A percentile compares a stretch with the other conserved stretches of the same genome.
Conservation (phyloP, 2,797 vertebrate genomes). For the Dendrocincla fuliginosa region DNA sequence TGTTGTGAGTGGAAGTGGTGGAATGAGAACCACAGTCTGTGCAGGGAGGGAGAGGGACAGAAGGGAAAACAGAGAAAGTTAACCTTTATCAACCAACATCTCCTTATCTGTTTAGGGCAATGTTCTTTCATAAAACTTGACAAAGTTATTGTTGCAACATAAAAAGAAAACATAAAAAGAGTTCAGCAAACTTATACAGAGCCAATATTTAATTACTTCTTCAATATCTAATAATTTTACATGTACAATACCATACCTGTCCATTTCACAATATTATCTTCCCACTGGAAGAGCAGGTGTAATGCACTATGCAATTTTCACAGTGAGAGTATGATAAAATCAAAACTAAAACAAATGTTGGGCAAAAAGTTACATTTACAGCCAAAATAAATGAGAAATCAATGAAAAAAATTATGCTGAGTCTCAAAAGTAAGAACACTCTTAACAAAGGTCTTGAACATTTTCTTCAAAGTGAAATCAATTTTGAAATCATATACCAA, state of each 20-base stretch:
- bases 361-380: background rate
- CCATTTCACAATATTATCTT: background rate
- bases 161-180: background rate
- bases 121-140: background rate
- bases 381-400: background rate
- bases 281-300: background rate
- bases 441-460: background rate
- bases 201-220: background rate
- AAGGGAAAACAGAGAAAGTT: background rate
- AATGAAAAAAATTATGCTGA: background rate
- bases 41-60: background rate
- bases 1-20: background rate
- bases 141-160: background rate
- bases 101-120: background rate
- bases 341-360: background rate
- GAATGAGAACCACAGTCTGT: background rate
- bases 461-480: background rate
- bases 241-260: fast-evolving
- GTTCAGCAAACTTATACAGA: background rate
- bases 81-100: background rate
- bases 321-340: background rate
- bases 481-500: background rate
- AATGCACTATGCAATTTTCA: background rate
- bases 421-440: background rate
- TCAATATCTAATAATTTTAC: background rate